These are phyloP conservation scores for Aphelinus atriplicis DNA, from an alignment of 1,140 invertebrate species.

Conservation along the genomic window DNA sequence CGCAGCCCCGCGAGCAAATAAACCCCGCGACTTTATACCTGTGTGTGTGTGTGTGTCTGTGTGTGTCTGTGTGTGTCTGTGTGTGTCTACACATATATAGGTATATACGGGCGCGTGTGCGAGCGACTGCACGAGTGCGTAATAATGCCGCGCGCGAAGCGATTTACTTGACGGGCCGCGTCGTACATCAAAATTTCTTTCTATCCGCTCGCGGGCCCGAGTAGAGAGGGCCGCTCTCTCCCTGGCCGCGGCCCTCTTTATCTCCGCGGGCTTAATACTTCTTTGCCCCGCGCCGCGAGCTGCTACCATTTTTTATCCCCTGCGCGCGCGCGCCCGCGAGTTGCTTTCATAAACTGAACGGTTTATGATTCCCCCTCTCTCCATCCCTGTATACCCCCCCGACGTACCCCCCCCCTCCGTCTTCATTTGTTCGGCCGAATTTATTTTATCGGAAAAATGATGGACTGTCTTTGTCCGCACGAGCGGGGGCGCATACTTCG, in stretches of 20 bases:
- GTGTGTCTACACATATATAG: no score
- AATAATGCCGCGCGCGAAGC: constrained; percentile 28
- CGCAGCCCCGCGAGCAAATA: constrained; percentile 10
- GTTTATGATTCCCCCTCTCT: constrained; percentile 16
- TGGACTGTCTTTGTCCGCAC: neutral
- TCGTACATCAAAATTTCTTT: constrained; percentile 38
- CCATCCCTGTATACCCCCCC: neutral
- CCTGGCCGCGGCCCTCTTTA: neutral
- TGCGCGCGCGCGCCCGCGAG: neutral
- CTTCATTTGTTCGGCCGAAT: constrained; percentile 1
- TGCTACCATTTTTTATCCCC: constrained; percentile 19
- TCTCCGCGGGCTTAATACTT: constrained; percentile 19
- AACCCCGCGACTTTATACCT: constrained; percentile 21
- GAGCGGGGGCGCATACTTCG: no score
- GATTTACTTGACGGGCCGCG: constrained; percentile 25
- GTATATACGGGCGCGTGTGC: no score
- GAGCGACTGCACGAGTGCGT: neutral
- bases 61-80: no score
- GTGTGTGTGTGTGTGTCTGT: neutral
- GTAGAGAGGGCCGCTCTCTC: no score
- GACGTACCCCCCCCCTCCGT: neutral
- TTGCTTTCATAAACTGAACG: constrained; percentile 31
- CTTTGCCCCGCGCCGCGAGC: neutral
- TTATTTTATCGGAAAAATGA: constrained; percentile 19
- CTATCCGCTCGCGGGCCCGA: neutral